phyloP scores from a whole-genome alignment of 1,140 invertebrate genomes.

The Apis dorsata region DNA sequence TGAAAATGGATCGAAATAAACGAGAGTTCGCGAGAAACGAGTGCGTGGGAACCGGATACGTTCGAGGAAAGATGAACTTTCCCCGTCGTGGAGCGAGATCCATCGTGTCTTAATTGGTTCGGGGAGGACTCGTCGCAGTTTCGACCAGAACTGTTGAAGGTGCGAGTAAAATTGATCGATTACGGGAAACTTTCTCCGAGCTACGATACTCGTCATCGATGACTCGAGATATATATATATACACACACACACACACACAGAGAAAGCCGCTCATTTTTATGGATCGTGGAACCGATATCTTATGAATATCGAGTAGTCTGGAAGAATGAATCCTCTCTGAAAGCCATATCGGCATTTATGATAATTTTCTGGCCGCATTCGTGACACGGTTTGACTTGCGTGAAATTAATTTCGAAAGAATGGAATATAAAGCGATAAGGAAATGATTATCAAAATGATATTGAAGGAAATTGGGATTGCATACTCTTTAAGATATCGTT shows the following conservation, averaged over 20 bases:
- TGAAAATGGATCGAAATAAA: slow-evolving; percentile 46
- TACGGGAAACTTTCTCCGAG: slow-evolving; percentile 11
- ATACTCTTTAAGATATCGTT: too few species aligned
- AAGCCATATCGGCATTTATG: slow-evolving; percentile 5
- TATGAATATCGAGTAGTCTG: slow-evolving; percentile 19
- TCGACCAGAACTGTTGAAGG: background rate
- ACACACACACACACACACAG: too few species aligned
- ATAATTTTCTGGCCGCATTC: background rate
- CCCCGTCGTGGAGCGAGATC: background rate
- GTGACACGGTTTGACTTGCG: background rate
- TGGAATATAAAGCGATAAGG: background rate
- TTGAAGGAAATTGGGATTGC: too few species aligned
- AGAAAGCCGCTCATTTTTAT: background rate
- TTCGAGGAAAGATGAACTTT: slow-evolving; percentile 19
- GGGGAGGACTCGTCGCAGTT: background rate
- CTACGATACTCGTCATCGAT: background rate
- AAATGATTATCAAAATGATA: background rate
- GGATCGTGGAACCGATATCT: background rate
- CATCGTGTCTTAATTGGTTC: background rate
- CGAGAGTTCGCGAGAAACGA: slow-evolving; percentile 42
- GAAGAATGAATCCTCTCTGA: background rate
- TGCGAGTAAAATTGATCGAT: background rate
- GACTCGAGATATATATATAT: background rate
- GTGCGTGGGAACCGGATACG: slow-evolving; percentile 23
- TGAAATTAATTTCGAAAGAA: background rate